Base-by-base conservation (phyloP, 2,113 vertebrate species). In the Stomatorhinus ivindoensis region DNA sequence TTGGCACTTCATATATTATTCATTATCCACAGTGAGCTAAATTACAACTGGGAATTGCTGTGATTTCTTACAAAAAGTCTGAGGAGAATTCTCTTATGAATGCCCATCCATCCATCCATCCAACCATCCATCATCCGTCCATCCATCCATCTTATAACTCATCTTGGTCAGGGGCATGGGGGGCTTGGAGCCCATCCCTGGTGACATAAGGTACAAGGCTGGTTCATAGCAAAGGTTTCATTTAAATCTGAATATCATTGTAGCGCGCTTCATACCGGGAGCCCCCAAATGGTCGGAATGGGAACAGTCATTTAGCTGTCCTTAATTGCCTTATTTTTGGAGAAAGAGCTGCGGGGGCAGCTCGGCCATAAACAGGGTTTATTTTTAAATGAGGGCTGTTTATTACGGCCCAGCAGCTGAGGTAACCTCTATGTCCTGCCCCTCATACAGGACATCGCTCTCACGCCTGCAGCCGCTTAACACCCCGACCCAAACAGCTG, bases 261-360 rank as follows among this genome's bases (percentile, higher is more conserved):
- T 69, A 11, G n/a, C 31, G 61, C n/a, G 10, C 51, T 6, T 51
- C 31, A 11, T 55, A 35, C 50, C 35, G 15, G 19, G 27, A 55
- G 13, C 50, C 19, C 4, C 85, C 27, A 39, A 3, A 27, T 7
- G 53, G 85, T 5, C 6, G 13, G 50, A 53, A 53, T 51, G 50
- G 21, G 13, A 47, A 87, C 17, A 53, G 15, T 15, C 50, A 42
- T 87, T 9, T 53, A 53, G 47, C 50, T 87, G 50, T 39, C 15
- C 73, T 42, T 35, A 80, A 87, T 48, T 87, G 50, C 31, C 50
- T 39, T 87, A 87, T 87, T 87, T 87, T 87, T 50, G 44, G 24
- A 47, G 19, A 11, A 86, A 50, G 83, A 87, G 50, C 11, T 17
- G n/a, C 2, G 31, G 19, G 50, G 8, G 50, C 44, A 19, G 85